Evolutionary conservation across 2,888 invertebrate species (phyloP).

Genomic region (Acleris holmiana): DNA sequence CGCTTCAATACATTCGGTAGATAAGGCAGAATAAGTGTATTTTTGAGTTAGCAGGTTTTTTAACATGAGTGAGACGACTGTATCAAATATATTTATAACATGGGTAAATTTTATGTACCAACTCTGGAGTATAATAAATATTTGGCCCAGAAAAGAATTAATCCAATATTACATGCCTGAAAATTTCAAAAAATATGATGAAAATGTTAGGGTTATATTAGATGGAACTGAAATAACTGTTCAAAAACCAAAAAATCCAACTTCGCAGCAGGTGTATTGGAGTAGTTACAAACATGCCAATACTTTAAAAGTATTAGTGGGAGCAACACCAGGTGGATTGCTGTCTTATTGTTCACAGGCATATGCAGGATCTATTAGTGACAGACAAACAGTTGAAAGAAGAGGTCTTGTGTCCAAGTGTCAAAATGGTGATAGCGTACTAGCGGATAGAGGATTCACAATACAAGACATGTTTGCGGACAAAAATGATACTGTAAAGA

Average conservation of each 20-base stretch:
- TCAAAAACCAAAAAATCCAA: slow-evolving; percentile 38
- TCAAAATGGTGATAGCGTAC: slow-evolving; percentile 40
- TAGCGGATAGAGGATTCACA: slow-evolving; percentile 45
- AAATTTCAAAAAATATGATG: slow-evolving; percentile 31
- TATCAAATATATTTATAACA: no score
- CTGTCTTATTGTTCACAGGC: slow-evolving; percentile 39
- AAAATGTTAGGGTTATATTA: slow-evolving; percentile 34
- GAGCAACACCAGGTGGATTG: slow-evolving; percentile 41
- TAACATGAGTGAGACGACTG: no score
- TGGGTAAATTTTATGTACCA: no score
- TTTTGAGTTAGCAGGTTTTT: no score
- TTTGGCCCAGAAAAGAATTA: no score
- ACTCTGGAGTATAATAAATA: no score
- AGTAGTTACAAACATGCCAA: slow-evolving; percentile 41
- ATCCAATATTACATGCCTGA: slow-evolving; percentile 39
- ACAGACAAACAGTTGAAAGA: slow-evolving; percentile 41
- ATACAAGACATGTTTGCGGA: slow-evolving; percentile 43
- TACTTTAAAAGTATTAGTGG: slow-evolving; percentile 40
- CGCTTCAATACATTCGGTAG: no score
- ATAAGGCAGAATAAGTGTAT: no score
- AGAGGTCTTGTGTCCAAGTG: slow-evolving; percentile 38
- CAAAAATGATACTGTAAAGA: slow-evolving; percentile 39
- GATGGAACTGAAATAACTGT: slow-evolving; percentile 42
- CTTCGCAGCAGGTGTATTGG: slow-evolving; percentile 37
- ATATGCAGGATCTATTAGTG: slow-evolving; percentile 40